Conservation (phyloP, 2,797 vertebrate species). For the Erpetoichthys calabaricus region DNA sequence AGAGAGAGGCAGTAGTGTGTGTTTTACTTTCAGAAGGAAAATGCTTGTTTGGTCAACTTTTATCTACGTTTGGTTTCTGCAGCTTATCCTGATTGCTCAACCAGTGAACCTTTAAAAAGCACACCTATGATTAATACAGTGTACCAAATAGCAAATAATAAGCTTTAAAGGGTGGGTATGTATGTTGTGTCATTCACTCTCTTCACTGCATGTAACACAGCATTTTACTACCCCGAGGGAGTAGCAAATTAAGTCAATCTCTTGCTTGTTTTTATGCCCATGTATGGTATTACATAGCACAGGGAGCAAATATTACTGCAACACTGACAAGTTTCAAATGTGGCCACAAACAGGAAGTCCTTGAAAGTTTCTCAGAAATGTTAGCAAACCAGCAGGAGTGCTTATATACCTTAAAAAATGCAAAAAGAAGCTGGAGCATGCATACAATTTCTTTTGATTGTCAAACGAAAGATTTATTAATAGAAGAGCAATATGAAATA, state of each 20-base stretch:
- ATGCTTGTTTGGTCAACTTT: too few species aligned
- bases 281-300: slow-evolving; percentile 48
- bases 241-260: slow-evolving; percentile 9
- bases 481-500: background rate
- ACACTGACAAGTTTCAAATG: slow-evolving; percentile 34
- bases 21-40: too few species aligned
- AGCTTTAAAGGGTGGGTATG: background rate
- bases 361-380: slow-evolving; percentile 3
- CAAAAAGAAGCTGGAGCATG: too few species aligned
- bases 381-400: background rate
- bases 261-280: slow-evolving; percentile 42
- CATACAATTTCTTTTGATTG: too few species aligned
- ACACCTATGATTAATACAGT: too few species aligned
- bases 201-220: background rate
- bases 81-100: too few species aligned
- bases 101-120: too few species aligned
- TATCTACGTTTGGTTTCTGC: too few species aligned
- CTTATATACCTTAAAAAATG: too few species aligned
- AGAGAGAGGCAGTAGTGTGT: too few species aligned
- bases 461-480: background rate
- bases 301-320: slow-evolving; percentile 18
- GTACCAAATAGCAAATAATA: too few species aligned
- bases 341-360: slow-evolving; percentile 49
- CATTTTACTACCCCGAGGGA: background rate
- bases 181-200: background rate